Conservation (phyloP, 2,888 invertebrate species). For the Epirrhoe tristata region DNA sequence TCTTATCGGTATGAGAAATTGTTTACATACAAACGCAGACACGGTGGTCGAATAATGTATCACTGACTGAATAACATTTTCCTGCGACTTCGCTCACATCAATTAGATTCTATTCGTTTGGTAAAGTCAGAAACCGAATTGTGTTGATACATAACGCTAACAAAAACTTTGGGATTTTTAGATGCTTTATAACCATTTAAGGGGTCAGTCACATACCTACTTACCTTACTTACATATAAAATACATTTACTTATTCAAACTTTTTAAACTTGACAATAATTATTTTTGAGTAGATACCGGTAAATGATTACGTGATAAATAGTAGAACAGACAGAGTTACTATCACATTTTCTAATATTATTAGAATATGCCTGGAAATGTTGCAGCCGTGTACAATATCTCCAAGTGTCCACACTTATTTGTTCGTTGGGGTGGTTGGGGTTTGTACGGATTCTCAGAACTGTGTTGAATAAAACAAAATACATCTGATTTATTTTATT, state of each 20-base stretch:
- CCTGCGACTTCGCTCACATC: background rate
- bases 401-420: conserved; percentile 49
- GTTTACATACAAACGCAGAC: conserved; percentile 64
- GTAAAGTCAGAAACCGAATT: background rate
- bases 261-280: too few species aligned
- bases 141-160: background rate
- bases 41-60: conserved; percentile 64
- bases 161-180: too few species aligned
- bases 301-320: too few species aligned
- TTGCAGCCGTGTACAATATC: conserved; percentile 54
- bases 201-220: too few species aligned
- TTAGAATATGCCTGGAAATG: background rate
- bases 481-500: background rate
- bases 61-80: conserved; percentile 45
- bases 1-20: conserved; percentile 68
- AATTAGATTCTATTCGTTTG: background rate
- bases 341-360: background rate
- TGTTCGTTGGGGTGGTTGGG: conserved; percentile 46
- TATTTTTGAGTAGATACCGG: too few species aligned
- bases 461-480: conserved; percentile 3
- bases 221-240: too few species aligned
- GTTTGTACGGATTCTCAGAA: conserved; percentile 25
- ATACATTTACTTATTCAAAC: too few species aligned
- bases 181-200: too few species aligned
- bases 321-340: too few species aligned